Base-by-base conservation (phyloP, 2,113 vertebrate species). In the Phalacrocorax carbo region DNA sequence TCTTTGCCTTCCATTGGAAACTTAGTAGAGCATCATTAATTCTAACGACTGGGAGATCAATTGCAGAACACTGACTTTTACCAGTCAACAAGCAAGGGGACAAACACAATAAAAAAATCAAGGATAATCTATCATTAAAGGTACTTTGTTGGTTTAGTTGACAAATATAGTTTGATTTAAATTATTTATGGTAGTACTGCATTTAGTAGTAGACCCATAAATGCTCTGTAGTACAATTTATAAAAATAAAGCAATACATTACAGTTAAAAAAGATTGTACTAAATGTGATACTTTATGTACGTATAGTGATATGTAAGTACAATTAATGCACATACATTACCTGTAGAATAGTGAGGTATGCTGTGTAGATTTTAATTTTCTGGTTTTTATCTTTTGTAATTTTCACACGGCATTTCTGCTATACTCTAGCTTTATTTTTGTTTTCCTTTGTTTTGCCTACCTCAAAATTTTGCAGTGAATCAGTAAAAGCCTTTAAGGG, bases 121-220 rank as follows among this genome's bases (percentile, higher is more conserved):
- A 92, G 49, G 20, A 61, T 82, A 85, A 86, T 61, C 19, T 82
- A 65, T 80, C 69, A 85, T 93, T 92, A 86, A 89, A 68, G 19
- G 22, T 36, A 85, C 25, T 49, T 81, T 88, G 42, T 78, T 85
- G 32, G 23, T 82, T 95, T 87, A 57, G 69, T 73, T 68, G 62
- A 77, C 65, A 93, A 82, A 88, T 60, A 17, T 95, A 96, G 96
- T 95, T 95, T 91, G 46, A 75, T 95, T 96, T 96, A 79, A 91
- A 94, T 93, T 94, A 96, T 95, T 95, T 92, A 90, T 87, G 34
- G 9, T 55, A 83, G 49, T 55, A 75, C 15, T 82, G 15, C 26
- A 46, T 46, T 82, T 51, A 64, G 19, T 23, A 75, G 48, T 66
- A 86, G 27, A 72, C 15, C 66, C 34, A 62, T 66, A 83, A 76